A percentile compares a stretch with the other conserved stretches of the same genome.
Evolutionary conservation across 2,797 vertebrate genomes (phyloP).

Genomic region (Hypotaenidia okinawae): DNA sequence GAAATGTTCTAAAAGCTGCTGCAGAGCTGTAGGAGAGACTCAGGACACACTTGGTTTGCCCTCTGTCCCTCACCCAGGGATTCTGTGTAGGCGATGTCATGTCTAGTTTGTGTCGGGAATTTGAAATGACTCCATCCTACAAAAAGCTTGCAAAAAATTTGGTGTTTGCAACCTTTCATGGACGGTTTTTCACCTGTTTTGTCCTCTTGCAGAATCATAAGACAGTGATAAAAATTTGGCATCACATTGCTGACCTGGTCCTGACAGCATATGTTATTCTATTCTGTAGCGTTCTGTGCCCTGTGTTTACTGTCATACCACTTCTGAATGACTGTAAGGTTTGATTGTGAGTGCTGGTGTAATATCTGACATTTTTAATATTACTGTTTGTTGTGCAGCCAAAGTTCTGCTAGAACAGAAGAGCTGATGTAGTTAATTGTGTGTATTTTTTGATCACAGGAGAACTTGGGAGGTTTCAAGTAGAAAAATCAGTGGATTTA

Average conservation of each 20-base stretch:
- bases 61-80: neutral
- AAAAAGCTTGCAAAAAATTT: neutral
- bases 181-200: neutral
- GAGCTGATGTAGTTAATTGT: neutral
- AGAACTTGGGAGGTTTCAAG: neutral
- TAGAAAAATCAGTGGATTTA: neutral
- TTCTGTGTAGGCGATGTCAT: neutral
- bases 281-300: neutral
- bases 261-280: neutral
- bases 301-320: neutral
- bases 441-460: neutral
- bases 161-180: neutral
- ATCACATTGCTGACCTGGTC: neutral
- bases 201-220: neutral
- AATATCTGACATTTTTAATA: neutral
- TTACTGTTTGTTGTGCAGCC: neutral
- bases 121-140: neutral
- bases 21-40: neutral
- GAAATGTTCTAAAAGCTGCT: neutral
- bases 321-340: neutral
- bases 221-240: rapidly evolving
- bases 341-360: neutral
- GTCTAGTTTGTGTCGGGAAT: neutral
- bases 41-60: neutral
- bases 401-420: neutral